A percentile compares a stretch with the other conserved stretches of the same genome.
phyloP scores from a whole-genome alignment of 2,797 vertebrate genomes.

The Mormyrops boulengeri region DNA sequence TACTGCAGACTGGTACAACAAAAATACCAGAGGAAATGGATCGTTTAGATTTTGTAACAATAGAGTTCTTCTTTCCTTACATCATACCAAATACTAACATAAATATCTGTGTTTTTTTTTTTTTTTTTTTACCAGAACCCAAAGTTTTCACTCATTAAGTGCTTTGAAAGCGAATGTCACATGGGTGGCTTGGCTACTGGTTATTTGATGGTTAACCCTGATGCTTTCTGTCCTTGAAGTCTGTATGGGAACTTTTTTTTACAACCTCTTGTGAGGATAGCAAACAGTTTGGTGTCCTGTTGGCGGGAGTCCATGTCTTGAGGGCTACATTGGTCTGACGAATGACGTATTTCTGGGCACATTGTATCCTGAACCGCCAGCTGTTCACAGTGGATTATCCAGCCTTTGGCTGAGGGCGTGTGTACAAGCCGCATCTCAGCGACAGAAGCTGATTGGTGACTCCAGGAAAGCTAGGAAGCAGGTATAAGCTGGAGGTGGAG shows the following conservation, averaged over 20 bases:
- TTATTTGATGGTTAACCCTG: neutral
- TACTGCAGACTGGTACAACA: neutral
- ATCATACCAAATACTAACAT: neutral
- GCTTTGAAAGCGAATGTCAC: neutral
- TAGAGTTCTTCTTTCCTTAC: neutral
- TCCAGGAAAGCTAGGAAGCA: neutral
- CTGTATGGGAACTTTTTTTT: neutral
- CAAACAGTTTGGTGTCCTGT: conserved; percentile 56
- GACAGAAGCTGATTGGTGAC: neutral
- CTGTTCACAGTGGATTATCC: neutral
- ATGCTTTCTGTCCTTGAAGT: neutral
- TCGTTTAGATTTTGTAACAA: neutral
- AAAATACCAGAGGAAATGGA: neutral
- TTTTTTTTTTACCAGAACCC: neutral
- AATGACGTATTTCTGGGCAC: neutral
- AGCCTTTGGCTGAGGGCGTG: neutral
- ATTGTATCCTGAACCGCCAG: neutral
- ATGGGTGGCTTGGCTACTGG: neutral
- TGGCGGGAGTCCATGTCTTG: conserved; percentile 39
- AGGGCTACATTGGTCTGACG: conserved; percentile 2
- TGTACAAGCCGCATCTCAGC: neutral
- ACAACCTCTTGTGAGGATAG: conserved; percentile 39
- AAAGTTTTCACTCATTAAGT: neutral
- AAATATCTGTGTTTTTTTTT: no score
- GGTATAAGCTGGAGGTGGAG: neutral